Evolutionary conservation across 2,797 vertebrate species (phyloP), one percentile per base, ranked within the genome.

Genomic region (Sebastes goodei): DNA sequence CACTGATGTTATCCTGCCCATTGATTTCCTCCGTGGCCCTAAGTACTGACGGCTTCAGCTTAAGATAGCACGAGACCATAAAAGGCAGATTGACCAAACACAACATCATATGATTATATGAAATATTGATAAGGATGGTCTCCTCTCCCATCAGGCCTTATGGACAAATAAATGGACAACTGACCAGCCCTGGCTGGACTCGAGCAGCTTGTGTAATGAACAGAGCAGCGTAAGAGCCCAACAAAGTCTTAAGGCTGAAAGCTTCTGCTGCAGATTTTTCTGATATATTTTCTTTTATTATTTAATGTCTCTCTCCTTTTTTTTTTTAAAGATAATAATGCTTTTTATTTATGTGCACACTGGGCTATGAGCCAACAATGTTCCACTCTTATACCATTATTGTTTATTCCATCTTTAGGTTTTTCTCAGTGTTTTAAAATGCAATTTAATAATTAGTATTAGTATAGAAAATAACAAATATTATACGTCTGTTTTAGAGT

Each of bases 71-170:
- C 5, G 63, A 85, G 91, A 86, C 88, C 91, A 93, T 94, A 94
- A 93, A 92, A 91, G 91, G 89, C 88, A 87, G 90, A 92, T 91
- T 91, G 92, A 90, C 90, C 92, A 91, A 92, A 94, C 85, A n/a
- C 90, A 92, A 86, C 91, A 84, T 93, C 90, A 92, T 90, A 86
- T 80, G 91, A 93, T 94, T 91, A 93, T 85, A 94, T 93, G 89
- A 93, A 94, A 95, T 93, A 95, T 94, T 94, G 93, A 95, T 94
- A 92, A 93, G 91, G 92, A 87, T 86, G 88, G 92, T 90, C 92
- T 94, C 87, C 87, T 88, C 89, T 91, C 86, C 86, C 86, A 93
- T 90, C 92, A 90, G 88, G 81, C 75, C 89, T 88, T 83, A 87
- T 89, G 85, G 90, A 87, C 87, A 82, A 84, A 87, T 74, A 92